phyloP scores from a whole-genome alignment of 2,113 vertebrate species.

The Connochaetes taurinus region DNA sequence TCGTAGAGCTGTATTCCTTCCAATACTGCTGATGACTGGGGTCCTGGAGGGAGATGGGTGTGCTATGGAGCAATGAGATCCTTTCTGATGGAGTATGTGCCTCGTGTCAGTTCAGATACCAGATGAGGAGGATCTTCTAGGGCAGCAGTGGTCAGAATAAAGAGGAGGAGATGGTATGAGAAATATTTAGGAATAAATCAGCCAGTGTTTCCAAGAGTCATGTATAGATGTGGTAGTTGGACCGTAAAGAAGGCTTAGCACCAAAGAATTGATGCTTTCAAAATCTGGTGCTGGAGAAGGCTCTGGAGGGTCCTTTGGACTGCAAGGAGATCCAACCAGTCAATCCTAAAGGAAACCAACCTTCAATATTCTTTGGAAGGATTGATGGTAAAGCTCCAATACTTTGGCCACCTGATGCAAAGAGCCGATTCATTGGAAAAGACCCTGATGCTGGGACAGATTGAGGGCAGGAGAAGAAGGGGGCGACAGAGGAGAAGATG shows the following conservation, averaged over 20 bases:
- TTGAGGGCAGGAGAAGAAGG: not conserved
- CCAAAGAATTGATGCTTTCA: not conserved
- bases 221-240: not conserved
- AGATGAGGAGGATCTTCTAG: not conserved
- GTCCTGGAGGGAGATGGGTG: not conserved
- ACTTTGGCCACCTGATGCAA: not conserved
- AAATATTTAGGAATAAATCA: rapidly evolving
- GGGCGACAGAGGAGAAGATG: rapidly evolving
- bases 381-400: not conserved
- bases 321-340: not conserved
- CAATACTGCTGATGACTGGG: rapidly evolving
- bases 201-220: not conserved
- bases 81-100: rapidly evolving
- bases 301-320: not conserved
- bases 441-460: not conserved
- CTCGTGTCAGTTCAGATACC: rapidly evolving
- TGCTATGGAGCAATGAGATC: not conserved
- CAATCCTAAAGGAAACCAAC: not conserved
- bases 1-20: not conserved
- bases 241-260: not conserved
- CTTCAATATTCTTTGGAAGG: not conserved
- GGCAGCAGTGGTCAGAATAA: not conserved
- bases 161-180: not conserved
- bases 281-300: not conserved
- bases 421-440: rapidly evolving